Evolutionary conservation across 2,113 vertebrate species (phyloP).

Genomic region (Neogobius melanostomus): DNA sequence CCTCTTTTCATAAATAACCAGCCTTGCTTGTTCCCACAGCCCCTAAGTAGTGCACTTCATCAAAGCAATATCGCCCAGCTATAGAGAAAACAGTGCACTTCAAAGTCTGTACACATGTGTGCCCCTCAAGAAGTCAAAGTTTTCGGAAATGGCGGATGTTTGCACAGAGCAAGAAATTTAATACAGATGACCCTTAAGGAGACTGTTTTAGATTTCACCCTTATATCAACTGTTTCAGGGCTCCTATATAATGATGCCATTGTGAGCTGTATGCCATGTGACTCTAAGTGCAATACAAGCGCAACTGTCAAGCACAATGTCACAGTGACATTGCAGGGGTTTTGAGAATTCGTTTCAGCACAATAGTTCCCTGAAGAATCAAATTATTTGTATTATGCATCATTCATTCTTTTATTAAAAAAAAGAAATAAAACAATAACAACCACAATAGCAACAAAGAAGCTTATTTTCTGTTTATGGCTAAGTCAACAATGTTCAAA

Average conservation of each 20-base stretch:
- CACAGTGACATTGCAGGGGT: background rate
- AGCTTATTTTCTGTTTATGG: no score
- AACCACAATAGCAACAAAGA: no score
- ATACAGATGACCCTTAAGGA: slow-evolving; percentile 14
- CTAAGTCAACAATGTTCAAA: no score
- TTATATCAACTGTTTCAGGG: background rate
- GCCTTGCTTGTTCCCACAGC: slow-evolving; percentile 22
- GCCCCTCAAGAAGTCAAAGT: slow-evolving; percentile 23
- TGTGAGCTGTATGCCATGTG: background rate
- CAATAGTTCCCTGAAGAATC: background rate
- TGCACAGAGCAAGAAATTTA: slow-evolving; percentile 23
- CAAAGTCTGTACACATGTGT: slow-evolving; percentile 30
- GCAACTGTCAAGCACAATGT: background rate
- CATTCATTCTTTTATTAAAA: no score
- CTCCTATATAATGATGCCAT: background rate
- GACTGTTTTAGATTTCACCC: slow-evolving; percentile 1
- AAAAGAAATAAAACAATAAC: no score
- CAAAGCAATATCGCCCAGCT: slow-evolving; percentile 32
- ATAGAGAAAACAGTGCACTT: slow-evolving; percentile 31
- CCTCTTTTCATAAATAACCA: slow-evolving; percentile 44
- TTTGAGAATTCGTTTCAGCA: background rate
- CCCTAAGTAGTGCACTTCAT: slow-evolving; percentile 31
- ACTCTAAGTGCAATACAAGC: slow-evolving; percentile 1
- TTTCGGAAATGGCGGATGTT: slow-evolving; percentile 33
- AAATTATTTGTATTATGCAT: no score